Evolutionary conservation across 2,113 vertebrate species (phyloP), one percentile per base, ranked within the genome.

Genomic region (Tetrao urogallus): DNA sequence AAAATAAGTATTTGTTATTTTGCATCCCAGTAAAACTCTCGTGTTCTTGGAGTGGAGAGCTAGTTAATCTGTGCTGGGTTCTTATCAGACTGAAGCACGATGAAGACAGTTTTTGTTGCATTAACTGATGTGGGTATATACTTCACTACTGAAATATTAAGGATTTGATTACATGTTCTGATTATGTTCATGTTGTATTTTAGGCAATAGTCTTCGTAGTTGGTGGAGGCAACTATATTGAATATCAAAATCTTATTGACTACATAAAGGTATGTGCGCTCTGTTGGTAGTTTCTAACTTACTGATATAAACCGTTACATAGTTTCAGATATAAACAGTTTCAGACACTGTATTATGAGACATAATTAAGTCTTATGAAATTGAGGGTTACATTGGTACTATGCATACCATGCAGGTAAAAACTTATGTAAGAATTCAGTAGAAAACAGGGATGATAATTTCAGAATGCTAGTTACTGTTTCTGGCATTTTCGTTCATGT

Each of bases 161-260:
- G 34, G 56, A 71, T 63, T 82, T 70, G 50, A 88, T 32, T 86
- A 11, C 91, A 28, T 58, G n/a, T 20, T 78, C 47, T 94, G 60
- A 70, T 71, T 34, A 18, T 52, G 21, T 92, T 90, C 47, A 11
- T 47, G 80, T 95, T 97, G 32, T 15, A 57, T 95, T 97, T 83
- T 88, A 99, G 99, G 99, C 99, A 10, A 99, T 99, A 66, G 98
- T 99, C 67, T 99, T 99, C 88, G 98, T 99, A 65, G 99, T 99
- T 9, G 99, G 99, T 97, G 99, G 99, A 85, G 99, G 99, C 92
- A 99, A 99, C 97, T 99, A 99, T 92, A 99, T 99, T 69, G 99
- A 99, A 93, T 99, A 99, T 96, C 99, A 99, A 96, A 99, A 99
- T 97, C 98, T 99, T 92, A 98, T 98, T 83, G 99, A 99, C 97